Base-by-base conservation (phyloP, 2,888 invertebrate genomes). In the Oligia fasciuncula region DNA sequence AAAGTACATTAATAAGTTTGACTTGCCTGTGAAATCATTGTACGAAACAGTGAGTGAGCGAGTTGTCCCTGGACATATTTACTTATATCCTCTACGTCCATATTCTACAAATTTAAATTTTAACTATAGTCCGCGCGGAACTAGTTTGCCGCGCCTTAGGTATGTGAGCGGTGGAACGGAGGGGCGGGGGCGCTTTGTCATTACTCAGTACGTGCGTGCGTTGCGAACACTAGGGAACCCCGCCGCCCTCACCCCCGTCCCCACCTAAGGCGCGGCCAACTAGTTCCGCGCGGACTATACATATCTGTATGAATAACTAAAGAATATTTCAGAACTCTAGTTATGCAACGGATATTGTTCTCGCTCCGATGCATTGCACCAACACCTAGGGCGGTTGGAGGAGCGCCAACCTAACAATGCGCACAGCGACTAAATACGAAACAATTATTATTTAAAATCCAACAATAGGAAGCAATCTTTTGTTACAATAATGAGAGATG, bases 391-490 rank as follows among this genome's bases (percentile, higher is more conserved):
- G 87, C 77, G n/a, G 79, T 90, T 92, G 92, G 92, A 90, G 77
- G 68, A 77, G 68, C 83, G 92, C 92, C 92, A 92, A 91, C 79
- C 80, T 57, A 76, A 83, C 87, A 86, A 83, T 87, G 83, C 81
- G 82, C 86, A 79, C 85, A 82, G 71, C 86, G 87, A 82, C 89
- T 86, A 90, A 86, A 91, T 89, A 83, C 86, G 80, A 89, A 88
- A 88, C 79, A 88, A 88, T 88, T 86, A 87, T 88, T 89, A 86
- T 88, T 88, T 87, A 86, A 87, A 89, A 88, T 85, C 84, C 76
- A 86, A 90, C 89, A 91, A 90, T 90, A 87, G 88, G 90, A 89
- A 90, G 87, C 87, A 73, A 86, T 87, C 88, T 91, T 91, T 90
- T 89, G 91, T 91, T 88, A 83, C 80, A 88, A 81, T 90, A 90